Evolutionary conservation across 2,888 invertebrate species (phyloP), one percentile per base, ranked within the genome.

Genomic region (Erebia epiphron): DNA sequence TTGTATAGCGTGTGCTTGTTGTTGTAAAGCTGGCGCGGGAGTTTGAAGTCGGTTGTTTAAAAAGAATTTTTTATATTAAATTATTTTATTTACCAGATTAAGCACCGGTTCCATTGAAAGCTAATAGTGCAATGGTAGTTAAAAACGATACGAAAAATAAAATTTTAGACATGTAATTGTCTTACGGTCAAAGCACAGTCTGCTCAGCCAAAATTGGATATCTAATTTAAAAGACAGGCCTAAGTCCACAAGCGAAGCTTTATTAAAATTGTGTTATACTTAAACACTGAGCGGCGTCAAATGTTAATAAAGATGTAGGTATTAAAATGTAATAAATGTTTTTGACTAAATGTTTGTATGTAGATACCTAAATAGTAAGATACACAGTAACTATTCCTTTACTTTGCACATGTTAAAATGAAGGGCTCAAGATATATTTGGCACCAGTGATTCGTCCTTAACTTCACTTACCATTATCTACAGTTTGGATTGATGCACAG

Each of bases 321-420:
- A 54, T 2, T 54, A 54, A 54, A 54, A 16, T 18, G 54, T 16
- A 54, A 13, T 57, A 26, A 57, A 26, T 21, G 26, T 60, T 60
- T 60, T 60, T 43, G 10, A 60, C n/a, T 43, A 60, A 60, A 43
- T 60, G 43, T 60, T 16, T 60, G 43, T 60, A 60, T 60, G 16
- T 60, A 35, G 35, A 35, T 35, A 43, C 54, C 9, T 26, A 54
- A 16, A 16, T 9, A 54, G 46, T 46, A 46, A 56, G 1, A 8
- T 35, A 35, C 35, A 21, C 21, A 54, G 3, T 41, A n/a, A n/a
- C n/a, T n/a, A 18, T 57, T 26, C 11, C 7, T 18, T 60, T 60
- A 43, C 10, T 60, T 60, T 18, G 18, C 43, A 60, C 60, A 18
- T 60, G 43, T 60, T 43, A 60, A 60, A 18, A 18, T 54, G 10